Base-by-base conservation (phyloP, 2,797 vertebrate species). In the Dendrocincla fuliginosa region DNA sequence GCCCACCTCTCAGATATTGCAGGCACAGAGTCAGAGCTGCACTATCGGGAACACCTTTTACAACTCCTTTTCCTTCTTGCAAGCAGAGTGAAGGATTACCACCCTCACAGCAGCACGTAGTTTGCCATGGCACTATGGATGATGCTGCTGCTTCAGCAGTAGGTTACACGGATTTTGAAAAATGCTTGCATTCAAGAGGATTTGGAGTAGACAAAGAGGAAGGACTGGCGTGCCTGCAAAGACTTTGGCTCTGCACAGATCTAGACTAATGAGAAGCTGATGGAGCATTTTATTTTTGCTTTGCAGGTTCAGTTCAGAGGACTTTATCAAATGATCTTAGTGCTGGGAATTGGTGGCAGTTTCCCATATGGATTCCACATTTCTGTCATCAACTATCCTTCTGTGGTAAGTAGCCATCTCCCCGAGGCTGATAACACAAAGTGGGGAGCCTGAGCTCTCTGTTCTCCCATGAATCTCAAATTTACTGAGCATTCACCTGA, bases 351-450 rank as follows among this genome's bases (percentile, higher is more conserved):
- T 7, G 98, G 99, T 28, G 98, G 98, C 10, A 98, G 98, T 25
- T 99, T 99, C 90, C 98, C 98, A 13, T 98, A 98, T 80, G 99
- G 99, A 59, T 98, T 98, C 84, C 81, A 97, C 15, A 65, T 99
- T 67, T 98, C 98, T 61, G 98, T 98, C 78, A 97, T 99, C 95
- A 98, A 98, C 49, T 98, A 98, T 9, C 98, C 99, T 7, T 98
- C 99, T n/a, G 33, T 33, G 80, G 99, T 99, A 93, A 98, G 98
- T 16, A 74, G 33, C 10, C 17, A 5, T 53, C 41, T 35, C 35
- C 35, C 61, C 25, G 32, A 41, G 17, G 35, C 7, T 74, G 56
- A 67, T 70, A 82, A 44, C 52, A 59, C 42, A 52, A 65, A 87
- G 25, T 2, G 8, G 25, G 70, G 33, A 78, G 39, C 25, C 47